phyloP scores from a whole-genome alignment of 2,113 vertebrate genomes.

The Gymnobelideus leadbeateri region DNA sequence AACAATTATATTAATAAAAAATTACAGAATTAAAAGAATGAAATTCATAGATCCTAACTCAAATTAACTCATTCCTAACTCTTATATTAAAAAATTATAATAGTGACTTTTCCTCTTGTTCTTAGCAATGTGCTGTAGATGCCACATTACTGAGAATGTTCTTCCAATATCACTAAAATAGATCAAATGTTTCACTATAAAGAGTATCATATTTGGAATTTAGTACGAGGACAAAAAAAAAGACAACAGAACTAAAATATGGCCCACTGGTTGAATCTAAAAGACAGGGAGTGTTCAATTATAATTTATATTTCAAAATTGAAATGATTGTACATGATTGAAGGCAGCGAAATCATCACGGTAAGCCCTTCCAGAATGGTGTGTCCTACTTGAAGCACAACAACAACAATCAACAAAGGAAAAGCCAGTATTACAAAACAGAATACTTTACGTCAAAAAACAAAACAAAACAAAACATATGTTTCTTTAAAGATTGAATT shows the following conservation, averaged over 20 bases:
- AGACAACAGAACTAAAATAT: slow-evolving; percentile 13
- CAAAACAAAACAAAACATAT: neutral
- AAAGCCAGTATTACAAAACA: neutral
- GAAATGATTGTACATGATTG: neutral
- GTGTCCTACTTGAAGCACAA: neutral
- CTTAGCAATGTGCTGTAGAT: neutral
- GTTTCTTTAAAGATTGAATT: neutral
- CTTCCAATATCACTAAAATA: slow-evolving; percentile 3
- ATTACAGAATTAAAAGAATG: slow-evolving; percentile 16
- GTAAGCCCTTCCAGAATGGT: neutral
- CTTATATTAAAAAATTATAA: slow-evolving; percentile 16
- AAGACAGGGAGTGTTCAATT: neutral
- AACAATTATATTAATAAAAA: slow-evolving; percentile 33
- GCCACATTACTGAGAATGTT: neutral
- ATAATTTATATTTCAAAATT: neutral
- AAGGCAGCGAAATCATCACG: neutral
- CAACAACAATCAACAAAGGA: neutral
- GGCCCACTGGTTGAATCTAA: neutral
- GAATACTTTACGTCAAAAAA: slow-evolving; percentile 14
- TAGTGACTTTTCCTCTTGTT: no score
- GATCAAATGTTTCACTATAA: neutral
- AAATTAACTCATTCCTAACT: slow-evolving; percentile 1
- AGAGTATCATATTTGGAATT: neutral
- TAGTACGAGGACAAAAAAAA: neutral
- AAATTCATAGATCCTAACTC: slow-evolving; percentile 20